These are phyloP conservation scores for Drosophila arawakana DNA, from an alignment of 1,140 invertebrate genomes.

Conservation along the genomic window DNA sequence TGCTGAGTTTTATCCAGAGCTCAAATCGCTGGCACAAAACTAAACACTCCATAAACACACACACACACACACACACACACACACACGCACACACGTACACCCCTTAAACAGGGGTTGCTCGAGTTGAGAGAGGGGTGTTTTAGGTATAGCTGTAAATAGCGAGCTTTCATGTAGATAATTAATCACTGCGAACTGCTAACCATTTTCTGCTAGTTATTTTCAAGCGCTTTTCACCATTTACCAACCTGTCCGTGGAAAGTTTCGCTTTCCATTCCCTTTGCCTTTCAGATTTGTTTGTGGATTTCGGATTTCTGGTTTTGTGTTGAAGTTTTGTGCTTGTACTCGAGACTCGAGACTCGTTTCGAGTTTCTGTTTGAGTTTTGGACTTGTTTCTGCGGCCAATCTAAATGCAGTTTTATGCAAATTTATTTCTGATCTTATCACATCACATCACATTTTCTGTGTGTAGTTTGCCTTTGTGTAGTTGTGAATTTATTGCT, in stretches of 20 bases:
- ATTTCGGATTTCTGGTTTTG: conserved; percentile 28
- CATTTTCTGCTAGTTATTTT: conserved; percentile 47
- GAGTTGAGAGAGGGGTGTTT: not conserved
- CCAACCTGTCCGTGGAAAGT: conserved; percentile 34
- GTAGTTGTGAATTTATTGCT: conserved; percentile 62
- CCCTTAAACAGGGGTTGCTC: not conserved
- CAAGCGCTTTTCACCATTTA: conserved; percentile 17
- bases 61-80: conserved; percentile 27
- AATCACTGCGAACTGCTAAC: conserved; percentile 67
- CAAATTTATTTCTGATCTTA: conserved; percentile 77
- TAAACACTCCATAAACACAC: conserved; percentile 79
- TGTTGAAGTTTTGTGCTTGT: conserved; percentile 6
- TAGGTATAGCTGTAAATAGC: conserved; percentile 78
- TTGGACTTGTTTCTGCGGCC: conserved; percentile 54
- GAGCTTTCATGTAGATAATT: conserved; percentile 83
- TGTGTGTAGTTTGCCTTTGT: conserved; percentile 42
- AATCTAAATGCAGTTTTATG: conserved; percentile 73
- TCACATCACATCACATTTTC: conserved; percentile 67
- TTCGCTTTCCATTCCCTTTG: conserved; percentile 5
- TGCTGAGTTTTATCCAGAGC: conserved; percentile 55
- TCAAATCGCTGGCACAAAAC: conserved; percentile 67
- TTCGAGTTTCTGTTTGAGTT: conserved; percentile 27
- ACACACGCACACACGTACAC: conserved; percentile 41
- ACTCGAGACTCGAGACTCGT: conserved; percentile 12
- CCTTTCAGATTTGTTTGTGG: not conserved